phyloP scores from a whole-genome alignment of 2,797 vertebrate genomes.

The Tadarida brasiliensis region DNA sequence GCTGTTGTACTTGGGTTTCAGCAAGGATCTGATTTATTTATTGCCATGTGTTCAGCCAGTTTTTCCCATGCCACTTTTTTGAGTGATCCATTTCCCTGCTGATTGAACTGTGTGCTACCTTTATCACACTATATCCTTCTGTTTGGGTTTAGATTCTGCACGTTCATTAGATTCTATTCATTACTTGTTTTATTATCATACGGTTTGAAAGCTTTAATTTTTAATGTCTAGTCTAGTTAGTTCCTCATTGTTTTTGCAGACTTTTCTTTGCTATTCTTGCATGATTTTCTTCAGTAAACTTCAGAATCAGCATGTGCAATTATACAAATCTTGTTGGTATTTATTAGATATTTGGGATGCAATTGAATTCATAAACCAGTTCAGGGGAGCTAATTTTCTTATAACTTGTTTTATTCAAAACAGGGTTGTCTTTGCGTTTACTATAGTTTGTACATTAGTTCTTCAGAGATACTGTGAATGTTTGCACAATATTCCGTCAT shows the following conservation, averaged over 20 bases:
- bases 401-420: slow-evolving; percentile 17
- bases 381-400: slow-evolving; percentile 22
- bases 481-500: neutral
- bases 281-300: neutral
- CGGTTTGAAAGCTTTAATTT: slow-evolving; percentile 45
- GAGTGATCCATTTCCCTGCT: slow-evolving; percentile 34
- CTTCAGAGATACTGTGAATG: slow-evolving; percentile 34
- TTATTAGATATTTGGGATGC: slow-evolving; percentile 39
- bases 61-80: neutral
- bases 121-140: neutral
- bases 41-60: neutral
- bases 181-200: neutral
- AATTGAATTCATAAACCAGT: slow-evolving; percentile 43
- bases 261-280: neutral
- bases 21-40: slow-evolving; percentile 39
- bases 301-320: slow-evolving; percentile 51
- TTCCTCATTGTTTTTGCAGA: neutral
- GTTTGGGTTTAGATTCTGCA: slow-evolving; percentile 33
- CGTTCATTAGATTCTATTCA: slow-evolving; percentile 4
- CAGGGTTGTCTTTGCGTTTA: slow-evolving; percentile 42
- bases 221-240: neutral
- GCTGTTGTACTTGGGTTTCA: slow-evolving; percentile 42
- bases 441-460: neutral
- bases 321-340: neutral
- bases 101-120: neutral